Base-by-base conservation (phyloP, 2,888 invertebrate species). In the Ochlodes sylvanus region DNA sequence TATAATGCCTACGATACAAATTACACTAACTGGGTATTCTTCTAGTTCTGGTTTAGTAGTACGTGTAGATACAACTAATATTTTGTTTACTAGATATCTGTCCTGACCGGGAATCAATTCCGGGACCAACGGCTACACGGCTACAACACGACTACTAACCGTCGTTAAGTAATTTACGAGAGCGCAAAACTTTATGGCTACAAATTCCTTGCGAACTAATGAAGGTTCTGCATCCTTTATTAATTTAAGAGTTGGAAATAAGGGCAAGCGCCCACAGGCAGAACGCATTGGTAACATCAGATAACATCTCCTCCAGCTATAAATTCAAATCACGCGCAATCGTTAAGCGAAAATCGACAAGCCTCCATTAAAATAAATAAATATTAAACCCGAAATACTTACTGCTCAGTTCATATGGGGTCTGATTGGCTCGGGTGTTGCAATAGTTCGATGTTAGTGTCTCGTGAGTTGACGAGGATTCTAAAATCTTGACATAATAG, bases 271-370 rank as follows among this genome's bases (percentile, higher is more conserved):
- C 68, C 62, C 62, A 68, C 62, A 62, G 68, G 67, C 66, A 44
- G 42, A 19, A 42, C 27, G 9, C 27, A 44, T 17, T 19, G 17
- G 50, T 19, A 50, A 42, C 61, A 67, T 68, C 62, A 50, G 68
- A 68, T 68, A 68, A 68, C 15, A 68, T 68, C 68, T 38, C 62
- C n/a, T 1, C n/a, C 6, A 47, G 68, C 68, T 62, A 68, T 68
- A 68, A 68, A 68, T 68, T 68, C 68, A 68, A 68, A 68, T 68
- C 68, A 68, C 62, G 68, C 32, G 62, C 50, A 62, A 50, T 68
- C 68, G 68, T 68, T 68, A 68, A 68, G 68, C 62, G 32, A 68
- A 68, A 50, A 57, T 68, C 68, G 68, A 68, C 68, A 68, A 68
- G 68, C 5, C 62, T 62, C 50, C 62, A 68, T 68, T 68, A 68